Evolutionary conservation across 2,888 invertebrate species (phyloP), one percentile per base, ranked within the genome.

Genomic region (Adelognathus sp.): DNA sequence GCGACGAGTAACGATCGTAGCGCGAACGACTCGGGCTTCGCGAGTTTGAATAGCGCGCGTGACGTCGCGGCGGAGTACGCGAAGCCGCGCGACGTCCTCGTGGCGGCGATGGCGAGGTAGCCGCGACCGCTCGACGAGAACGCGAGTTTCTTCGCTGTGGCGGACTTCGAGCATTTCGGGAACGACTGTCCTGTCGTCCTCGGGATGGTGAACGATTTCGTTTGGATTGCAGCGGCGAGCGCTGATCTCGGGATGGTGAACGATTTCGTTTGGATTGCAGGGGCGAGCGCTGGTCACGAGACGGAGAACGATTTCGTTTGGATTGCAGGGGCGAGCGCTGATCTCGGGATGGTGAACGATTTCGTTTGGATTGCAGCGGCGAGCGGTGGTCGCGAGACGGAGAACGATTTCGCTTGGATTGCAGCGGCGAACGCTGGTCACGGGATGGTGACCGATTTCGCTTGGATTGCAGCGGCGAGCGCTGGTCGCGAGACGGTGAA

Each of bases 21-120:
- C 88, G 88, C 1, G 88, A 88, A 11, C 86, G 86, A 84, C 84
- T 89, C 76, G 83, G 84, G 80, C 90, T 85, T 76, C 89, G 82
- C 29, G 91, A 85, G 72, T 84, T 75, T 18, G 91, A 82, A 82
- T 90, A 87, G 80, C 89, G 83, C 16, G 73, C 81, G 18, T 82
- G 81, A 76, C 90, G 90, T 79, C 87, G 87, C 2, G 89, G 86
- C 2, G 89, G 86, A 2, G 88, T 87, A 56, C 86, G 82, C 3
- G 88, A 86, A n/a, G 85, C 66, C 84, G 81, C 21, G 67, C 82
- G 58, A 75, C 80, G 69, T 63, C 86, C 78, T 78, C 88, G 82
- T 1, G 90, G 88, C 9, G 87, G 88, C 21, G 86, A 87, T 9
- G 71, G 74, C 7, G 79, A 75, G 36, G 58, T 27, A 0, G 54